These are phyloP conservation scores for Nannoperca australis DNA, from an alignment of 2,797 vertebrate species.

Conservation along the genomic window DNA sequence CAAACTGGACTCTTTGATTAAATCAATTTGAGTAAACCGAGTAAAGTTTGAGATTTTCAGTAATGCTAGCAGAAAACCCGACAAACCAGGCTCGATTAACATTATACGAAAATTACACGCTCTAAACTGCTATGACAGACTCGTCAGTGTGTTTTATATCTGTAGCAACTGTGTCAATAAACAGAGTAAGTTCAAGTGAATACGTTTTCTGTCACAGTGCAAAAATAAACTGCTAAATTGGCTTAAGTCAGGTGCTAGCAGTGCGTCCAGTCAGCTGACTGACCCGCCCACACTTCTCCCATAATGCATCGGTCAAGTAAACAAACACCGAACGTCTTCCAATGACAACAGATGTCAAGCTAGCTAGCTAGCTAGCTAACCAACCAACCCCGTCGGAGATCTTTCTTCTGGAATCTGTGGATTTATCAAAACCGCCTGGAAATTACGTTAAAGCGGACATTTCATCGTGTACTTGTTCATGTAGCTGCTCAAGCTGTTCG, in stretches of 20 bases:
- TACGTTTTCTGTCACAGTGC: no score
- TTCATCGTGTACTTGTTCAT: not conserved
- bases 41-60: not conserved
- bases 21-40: not conserved
- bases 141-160: not conserved
- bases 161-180: not conserved
- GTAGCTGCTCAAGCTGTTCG: not conserved
- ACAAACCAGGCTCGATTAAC: no score
- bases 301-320: constrained; percentile 49
- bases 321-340: constrained; percentile 24
- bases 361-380: not conserved
- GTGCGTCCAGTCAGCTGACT: constrained; percentile 66
- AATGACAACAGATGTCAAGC: not conserved
- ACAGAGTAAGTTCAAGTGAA: not conserved
- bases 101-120: not conserved
- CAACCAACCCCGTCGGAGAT: not conserved
- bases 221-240: constrained; percentile 9
- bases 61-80: not conserved
- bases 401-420: rapidly evolving
- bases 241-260: not conserved
- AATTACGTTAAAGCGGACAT: not conserved
- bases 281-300: constrained; percentile 40
- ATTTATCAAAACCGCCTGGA: not conserved
- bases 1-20: not conserved
- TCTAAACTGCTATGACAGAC: not conserved